Base-by-base conservation (phyloP, 2,888 invertebrate species). In the Pristionchus japonicus region DNA sequence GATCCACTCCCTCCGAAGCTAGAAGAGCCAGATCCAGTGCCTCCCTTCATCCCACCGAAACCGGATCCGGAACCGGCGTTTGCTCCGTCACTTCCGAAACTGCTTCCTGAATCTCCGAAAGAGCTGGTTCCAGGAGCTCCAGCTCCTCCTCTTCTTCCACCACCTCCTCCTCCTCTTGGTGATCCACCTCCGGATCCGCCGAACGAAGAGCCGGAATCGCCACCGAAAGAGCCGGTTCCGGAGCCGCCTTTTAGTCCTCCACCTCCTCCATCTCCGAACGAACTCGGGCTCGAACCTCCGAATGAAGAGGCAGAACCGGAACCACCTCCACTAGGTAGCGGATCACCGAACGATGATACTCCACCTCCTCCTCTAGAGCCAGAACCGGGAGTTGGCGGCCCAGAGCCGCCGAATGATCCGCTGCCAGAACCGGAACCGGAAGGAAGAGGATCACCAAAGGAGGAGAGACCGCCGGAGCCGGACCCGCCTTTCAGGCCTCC, bases 371-470 rank as follows among this genome's bases (percentile, higher is more conserved):
- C n/a, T 17, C 23, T 27, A 57, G 57, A 23, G 57, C 9, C 57
- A 57, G 70, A 70, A 3, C 70, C 70, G 70, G 70, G 17, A 34
- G 7, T 37, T 70, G 70, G 70, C 13, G 23, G 2, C 6, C 80
- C 49, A 34, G 80, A 82, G 17, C 74, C 43, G 74, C 40, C 74
- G 74, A 74, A 74, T 40, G 74, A 77, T 23, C 43, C 40, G 23
- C n/a, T n/a, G n/a, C n/a, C n/a, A n/a, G n/a, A n/a, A n/a, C 40
- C 77, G n/a, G 43, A 31, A 43, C 13, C 40, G 4, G 31, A 17
- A 11, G 82, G 82, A 49, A 82, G 82, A 13, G 52, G 82, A 82
- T 52, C 52, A 11, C 82, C 82, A 52, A 82, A 82, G 3, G 82
- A 82, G 23, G 80, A 47, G 43, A 47, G 43, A 11, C 11, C 23